Conservation (phyloP, 30 jellyfish, hydroid and myxozoan genomes). For the Hydractinia symbiolongicarpus region DNA sequence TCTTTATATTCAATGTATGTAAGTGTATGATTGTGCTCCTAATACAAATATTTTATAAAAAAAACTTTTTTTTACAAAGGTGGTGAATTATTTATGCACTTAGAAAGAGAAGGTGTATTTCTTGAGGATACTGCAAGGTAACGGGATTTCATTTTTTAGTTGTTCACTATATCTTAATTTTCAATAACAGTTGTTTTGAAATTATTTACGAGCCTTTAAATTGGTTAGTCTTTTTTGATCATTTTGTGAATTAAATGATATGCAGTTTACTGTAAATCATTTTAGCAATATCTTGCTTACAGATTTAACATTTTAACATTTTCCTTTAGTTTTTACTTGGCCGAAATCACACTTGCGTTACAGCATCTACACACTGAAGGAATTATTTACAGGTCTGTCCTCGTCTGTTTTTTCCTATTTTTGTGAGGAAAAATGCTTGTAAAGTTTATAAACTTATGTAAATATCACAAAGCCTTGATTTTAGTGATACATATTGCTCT, state of each 20-base stretch:
- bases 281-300: neutral
- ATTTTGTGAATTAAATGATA: neutral
- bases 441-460: too few relatives aligned
- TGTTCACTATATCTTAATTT: neutral
- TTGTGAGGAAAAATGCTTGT: neutral
- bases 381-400: constrained; percentile 80
- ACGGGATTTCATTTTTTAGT: neutral
- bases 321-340: constrained; percentile 83
- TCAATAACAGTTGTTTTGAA: too few relatives aligned
- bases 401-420: neutral
- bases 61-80: constrained; percentile 36
- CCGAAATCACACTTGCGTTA: constrained; percentile 91
- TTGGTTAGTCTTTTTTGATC: neutral
- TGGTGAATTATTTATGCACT: constrained; percentile 99
- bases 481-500: too few relatives aligned
- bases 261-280: too few relatives aligned
- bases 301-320: neutral
- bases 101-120: constrained; percentile 96
- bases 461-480: too few relatives aligned
- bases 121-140: constrained; percentile 99
- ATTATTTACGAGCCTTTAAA: neutral
- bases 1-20: too few relatives aligned
- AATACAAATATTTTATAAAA: neutral
- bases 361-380: constrained; percentile 95
- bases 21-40: too few relatives aligned